Conservation (phyloP, 2,113 vertebrate genomes). For the Apistogramma diplotaenia region DNA sequence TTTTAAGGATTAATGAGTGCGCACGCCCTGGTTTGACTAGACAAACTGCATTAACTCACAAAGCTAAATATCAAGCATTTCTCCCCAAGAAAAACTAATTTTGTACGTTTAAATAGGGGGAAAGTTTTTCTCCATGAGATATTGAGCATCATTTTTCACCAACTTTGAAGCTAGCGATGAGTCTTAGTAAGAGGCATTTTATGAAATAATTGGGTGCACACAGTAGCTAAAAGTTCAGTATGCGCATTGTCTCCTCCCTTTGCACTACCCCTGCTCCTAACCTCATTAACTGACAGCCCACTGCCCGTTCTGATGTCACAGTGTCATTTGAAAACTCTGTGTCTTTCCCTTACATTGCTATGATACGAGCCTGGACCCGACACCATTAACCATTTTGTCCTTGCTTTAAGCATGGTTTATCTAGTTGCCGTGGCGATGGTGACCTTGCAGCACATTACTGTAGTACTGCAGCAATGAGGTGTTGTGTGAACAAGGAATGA, state of each 20-base stretch:
- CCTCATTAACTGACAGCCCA: neutral
- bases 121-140: too few relatives aligned
- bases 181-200: too few relatives aligned
- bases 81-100: too few relatives aligned
- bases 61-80: too few relatives aligned
- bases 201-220: neutral
- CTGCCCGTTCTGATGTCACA: neutral
- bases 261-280: neutral
- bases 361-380: conserved; percentile 20
- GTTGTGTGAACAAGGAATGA: conserved; percentile 44
- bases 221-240: neutral
- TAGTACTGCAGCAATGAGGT: conserved; percentile 64
- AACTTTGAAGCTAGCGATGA: too few relatives aligned
- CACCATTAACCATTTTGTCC: conserved; percentile 48
- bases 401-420: conserved; percentile 40
- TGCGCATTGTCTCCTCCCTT: neutral
- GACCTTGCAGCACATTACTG: conserved; percentile 66
- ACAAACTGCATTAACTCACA: too few relatives aligned
- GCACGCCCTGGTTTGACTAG: neutral
- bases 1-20: neutral
- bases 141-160: too few relatives aligned
- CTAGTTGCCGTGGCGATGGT: conserved; percentile 39
- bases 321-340: neutral
- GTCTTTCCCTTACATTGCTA: neutral
- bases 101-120: too few relatives aligned